A percentile compares a stretch with the other conserved stretches of the same genome.
Conservation (phyloP, 1,140 invertebrate species). For the Metaphire vulgaris region DNA sequence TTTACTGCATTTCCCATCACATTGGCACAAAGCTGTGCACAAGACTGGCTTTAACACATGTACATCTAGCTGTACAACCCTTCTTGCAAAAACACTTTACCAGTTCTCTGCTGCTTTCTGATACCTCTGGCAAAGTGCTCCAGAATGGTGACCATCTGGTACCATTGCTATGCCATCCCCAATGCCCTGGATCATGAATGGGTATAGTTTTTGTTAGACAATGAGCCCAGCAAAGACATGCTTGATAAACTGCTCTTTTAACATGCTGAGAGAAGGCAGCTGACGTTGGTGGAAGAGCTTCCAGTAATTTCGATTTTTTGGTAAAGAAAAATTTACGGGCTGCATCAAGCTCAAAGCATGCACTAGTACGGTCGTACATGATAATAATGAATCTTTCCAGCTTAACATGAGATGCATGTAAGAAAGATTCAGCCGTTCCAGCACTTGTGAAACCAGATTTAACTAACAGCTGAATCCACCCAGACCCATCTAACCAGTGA, state of each 20-base stretch:
- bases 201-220: background rate
- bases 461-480: constrained; percentile 30
- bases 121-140: background rate
- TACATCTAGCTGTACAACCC: background rate
- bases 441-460: background rate
- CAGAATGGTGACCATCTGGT: background rate
- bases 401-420: constrained; percentile 2
- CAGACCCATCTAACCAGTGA: constrained; percentile 32
- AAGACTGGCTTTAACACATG: background rate
- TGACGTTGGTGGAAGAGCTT: background rate
- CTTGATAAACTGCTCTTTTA: background rate
- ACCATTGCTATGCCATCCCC: background rate
- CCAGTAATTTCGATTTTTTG: background rate
- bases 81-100: background rate
- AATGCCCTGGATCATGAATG: background rate
- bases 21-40: background rate
- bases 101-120: background rate
- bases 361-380: background rate
- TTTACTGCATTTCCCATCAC: background rate
- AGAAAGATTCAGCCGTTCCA: too few species aligned
- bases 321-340: background rate
- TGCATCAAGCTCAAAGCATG: background rate
- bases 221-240: background rate
- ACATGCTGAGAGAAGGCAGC: background rate
- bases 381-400: background rate